Conservation (phyloP, 2,797 vertebrate species). For the Rhabdomys pumilio region DNA sequence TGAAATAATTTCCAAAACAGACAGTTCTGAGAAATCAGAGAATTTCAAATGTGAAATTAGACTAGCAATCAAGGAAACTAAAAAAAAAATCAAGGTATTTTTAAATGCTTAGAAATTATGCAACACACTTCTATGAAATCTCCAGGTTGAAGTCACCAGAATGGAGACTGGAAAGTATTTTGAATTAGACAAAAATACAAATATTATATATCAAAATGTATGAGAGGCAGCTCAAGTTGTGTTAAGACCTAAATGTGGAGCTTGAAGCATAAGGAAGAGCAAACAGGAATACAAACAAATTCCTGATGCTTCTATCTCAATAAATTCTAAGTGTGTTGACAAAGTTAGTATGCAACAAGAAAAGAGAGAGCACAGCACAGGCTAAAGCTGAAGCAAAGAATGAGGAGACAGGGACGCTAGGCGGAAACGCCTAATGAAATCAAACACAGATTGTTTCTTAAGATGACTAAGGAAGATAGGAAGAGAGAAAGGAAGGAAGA, state of each 20-base stretch:
- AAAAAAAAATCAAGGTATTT: neutral
- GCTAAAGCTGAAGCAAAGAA: neutral
- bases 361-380: neutral
- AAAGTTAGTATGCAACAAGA: constrained; percentile 28
- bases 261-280: neutral
- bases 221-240: neutral
- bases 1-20: constrained; percentile 19
- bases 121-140: neutral
- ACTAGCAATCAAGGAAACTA: constrained; percentile 23
- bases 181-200: neutral
- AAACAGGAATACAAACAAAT: constrained; percentile 7
- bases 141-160: neutral
- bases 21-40: constrained; percentile 15
- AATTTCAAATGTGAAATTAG: constrained; percentile 62
- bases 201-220: neutral
- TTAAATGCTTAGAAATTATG: constrained; percentile 55
- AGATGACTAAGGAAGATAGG: neutral
- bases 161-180: constrained; percentile 45
- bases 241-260: neutral
- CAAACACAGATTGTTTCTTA: neutral
- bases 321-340: neutral
- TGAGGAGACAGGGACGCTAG: neutral
- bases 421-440: neutral
- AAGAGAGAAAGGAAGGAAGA: neutral
- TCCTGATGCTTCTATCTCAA: neutral